These are phyloP conservation scores for Venturia canescens DNA, from an alignment of 1,140 invertebrate genomes.

Conservation along the genomic window DNA sequence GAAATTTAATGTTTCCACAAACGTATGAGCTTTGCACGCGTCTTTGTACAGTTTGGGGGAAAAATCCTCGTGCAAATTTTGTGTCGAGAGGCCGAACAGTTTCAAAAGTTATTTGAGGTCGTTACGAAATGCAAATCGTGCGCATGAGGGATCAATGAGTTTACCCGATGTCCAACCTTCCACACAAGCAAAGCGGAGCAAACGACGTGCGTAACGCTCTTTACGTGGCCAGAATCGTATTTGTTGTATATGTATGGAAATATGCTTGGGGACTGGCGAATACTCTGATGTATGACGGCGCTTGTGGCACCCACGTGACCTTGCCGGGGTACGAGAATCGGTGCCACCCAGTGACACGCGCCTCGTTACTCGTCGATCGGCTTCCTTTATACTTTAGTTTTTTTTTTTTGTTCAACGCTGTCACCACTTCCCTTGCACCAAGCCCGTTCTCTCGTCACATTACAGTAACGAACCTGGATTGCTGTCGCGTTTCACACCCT, in stretches of 20 bases:
- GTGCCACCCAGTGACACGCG: slow-evolving; percentile 64
- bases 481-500: not conserved
- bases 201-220: slow-evolving; percentile 62
- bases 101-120: slow-evolving; percentile 52
- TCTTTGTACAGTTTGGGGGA: no score
- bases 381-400: slow-evolving; percentile 55
- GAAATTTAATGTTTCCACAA: no score
- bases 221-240: slow-evolving; percentile 65
- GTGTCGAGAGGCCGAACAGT: not conserved
- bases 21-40: no score
- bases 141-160: slow-evolving; percentile 64
- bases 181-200: slow-evolving; percentile 54
- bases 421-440: slow-evolving; percentile 41
- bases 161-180: slow-evolving; percentile 61
- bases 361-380: slow-evolving; percentile 65
- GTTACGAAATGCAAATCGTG: slow-evolving; percentile 72
- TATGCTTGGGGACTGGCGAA: slow-evolving; percentile 20
- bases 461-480: slow-evolving; percentile 62
- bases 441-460: slow-evolving; percentile 50
- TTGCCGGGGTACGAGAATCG: slow-evolving; percentile 64
- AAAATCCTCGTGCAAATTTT: not conserved
- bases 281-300: not conserved
- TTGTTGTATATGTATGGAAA: not conserved
- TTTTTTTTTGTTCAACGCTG: not conserved
- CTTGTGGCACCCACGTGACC: slow-evolving; percentile 27